Evolutionary conservation across 2,113 vertebrate genomes (phyloP).

Genomic region (Pandion haliaetus): DNA sequence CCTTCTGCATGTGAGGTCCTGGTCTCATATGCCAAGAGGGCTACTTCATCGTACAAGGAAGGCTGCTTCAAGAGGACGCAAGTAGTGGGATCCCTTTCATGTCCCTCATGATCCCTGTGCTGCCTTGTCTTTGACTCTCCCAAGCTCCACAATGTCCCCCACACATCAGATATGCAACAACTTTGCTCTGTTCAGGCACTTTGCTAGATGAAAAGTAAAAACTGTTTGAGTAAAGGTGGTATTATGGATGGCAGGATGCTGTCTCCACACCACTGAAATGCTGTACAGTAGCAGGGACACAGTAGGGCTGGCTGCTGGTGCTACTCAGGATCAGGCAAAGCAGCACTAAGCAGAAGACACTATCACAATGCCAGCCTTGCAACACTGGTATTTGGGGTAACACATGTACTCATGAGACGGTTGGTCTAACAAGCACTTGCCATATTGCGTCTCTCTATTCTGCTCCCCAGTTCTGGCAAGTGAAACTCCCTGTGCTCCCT

Average conservation of each 20-base stretch:
- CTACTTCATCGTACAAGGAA: background rate
- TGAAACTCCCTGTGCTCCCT: background rate
- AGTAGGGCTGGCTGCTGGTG: background rate
- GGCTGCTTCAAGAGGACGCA: background rate
- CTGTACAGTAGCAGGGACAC: background rate
- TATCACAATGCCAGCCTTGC: background rate
- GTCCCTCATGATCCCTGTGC: background rate
- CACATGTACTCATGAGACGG: fast-evolving
- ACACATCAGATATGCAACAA: background rate
- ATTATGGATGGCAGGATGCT: background rate
- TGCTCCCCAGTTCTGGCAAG: background rate
- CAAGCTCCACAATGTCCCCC: background rate
- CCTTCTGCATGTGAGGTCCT: background rate
- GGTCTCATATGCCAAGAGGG: background rate
- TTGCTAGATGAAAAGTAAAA: background rate
- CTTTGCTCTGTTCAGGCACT: background rate
- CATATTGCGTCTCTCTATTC: background rate
- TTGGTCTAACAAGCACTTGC: background rate
- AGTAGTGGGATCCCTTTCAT: background rate
- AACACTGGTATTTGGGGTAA: background rate
- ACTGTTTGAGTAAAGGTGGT: background rate
- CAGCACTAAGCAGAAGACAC: background rate
- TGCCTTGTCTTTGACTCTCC: background rate
- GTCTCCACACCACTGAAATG: background rate
- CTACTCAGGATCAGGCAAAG: background rate